These are phyloP conservation scores for Bolinopsis microptera DNA, from an alignment of 37 sponge, comb jelly and placozoan genomes.

Conservation along the genomic window DNA sequence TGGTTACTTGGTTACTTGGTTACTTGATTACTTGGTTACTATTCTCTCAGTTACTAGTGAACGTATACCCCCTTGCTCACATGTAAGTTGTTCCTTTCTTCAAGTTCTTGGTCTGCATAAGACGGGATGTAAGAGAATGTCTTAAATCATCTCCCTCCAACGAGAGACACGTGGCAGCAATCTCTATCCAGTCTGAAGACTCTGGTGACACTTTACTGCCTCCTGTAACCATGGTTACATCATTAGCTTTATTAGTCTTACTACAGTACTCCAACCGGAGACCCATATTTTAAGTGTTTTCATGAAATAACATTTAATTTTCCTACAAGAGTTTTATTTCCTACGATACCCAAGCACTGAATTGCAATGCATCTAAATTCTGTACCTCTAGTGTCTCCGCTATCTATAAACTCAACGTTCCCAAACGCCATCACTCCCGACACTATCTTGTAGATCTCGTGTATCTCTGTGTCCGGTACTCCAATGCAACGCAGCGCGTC, in stretches of 20 bases:
- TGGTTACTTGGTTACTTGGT: not conserved
- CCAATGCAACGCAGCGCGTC: slow-evolving; percentile 87
- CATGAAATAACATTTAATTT: no score
- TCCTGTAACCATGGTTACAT: no score
- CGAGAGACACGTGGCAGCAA: slow-evolving; percentile 75
- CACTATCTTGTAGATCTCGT: slow-evolving; percentile 77
- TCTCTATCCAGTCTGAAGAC: slow-evolving; percentile 62
- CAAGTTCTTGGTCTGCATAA: slow-evolving; percentile 91
- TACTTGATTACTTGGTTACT: not conserved
- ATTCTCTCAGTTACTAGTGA: no score
- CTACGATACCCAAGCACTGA: no score
- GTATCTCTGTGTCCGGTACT: slow-evolving; percentile 72
- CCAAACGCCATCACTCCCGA: slow-evolving; percentile 90
- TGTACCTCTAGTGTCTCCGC: slow-evolving; percentile 76
- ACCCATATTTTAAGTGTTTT: no score
- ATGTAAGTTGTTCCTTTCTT: slow-evolving; percentile 87
- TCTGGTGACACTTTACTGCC: slow-evolving; percentile 72
- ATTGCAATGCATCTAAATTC: no score
- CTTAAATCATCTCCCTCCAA: slow-evolving; percentile 76
- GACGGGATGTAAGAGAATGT: slow-evolving; percentile 79
- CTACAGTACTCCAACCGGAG: no score
- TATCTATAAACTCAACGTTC: slow-evolving; percentile 87
- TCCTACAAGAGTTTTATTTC: no score
- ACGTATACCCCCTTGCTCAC: not conserved
- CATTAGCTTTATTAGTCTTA: no score